Evolutionary conservation across 2,888 invertebrate genomes (phyloP), one percentile per base, ranked within the genome.

Genomic region (Athalia rosae): DNA sequence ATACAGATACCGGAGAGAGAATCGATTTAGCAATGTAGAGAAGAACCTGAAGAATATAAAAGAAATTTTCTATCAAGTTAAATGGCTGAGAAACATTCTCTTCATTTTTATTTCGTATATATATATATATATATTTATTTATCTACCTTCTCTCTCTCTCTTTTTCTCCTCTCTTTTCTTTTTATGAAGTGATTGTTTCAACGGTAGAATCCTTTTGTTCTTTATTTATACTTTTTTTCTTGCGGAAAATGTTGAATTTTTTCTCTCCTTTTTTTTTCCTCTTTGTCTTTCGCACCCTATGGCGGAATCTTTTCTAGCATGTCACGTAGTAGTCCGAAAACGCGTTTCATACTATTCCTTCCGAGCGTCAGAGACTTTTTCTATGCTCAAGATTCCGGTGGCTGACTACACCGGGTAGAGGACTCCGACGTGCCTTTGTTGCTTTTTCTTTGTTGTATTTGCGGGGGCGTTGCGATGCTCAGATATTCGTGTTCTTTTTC

Each of bases 361-460:
- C 7, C 50, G 13, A 43, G 9, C 43, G 56, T 15, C 56, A 9
- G n/a, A 58, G 5, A 13, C 47, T 71, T 71, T 71, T 71, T 58
- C 69, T 45, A 56, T 71, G 15, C 66, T 58, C 43, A 45, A 58
- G 71, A 71, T 71, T 71, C 58, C 71, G 71, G 71, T 58, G 71
- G 71, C 45, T 71, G 71, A 71, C 58, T 58, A 28, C 28, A 28
- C 28, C 28, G 28, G 28, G 28, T 41, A 45, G 64, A 67, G 53
- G 7, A 71, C 45, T 28, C 28, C 56, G 58, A 71, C 71, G 71
- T 58, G n/a, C 58, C 71, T 58, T 71, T 71, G 71, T 71, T 58
- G 71, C 71, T 71, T 43, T 71, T 13, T 45, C 58, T 71, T 71
- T 71, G 71, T 71, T 8, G 7, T 13, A 9, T 15, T 58, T 45